Evolutionary conservation across 1,140 invertebrate species (phyloP).

Genomic region (Pantala flavescens): DNA sequence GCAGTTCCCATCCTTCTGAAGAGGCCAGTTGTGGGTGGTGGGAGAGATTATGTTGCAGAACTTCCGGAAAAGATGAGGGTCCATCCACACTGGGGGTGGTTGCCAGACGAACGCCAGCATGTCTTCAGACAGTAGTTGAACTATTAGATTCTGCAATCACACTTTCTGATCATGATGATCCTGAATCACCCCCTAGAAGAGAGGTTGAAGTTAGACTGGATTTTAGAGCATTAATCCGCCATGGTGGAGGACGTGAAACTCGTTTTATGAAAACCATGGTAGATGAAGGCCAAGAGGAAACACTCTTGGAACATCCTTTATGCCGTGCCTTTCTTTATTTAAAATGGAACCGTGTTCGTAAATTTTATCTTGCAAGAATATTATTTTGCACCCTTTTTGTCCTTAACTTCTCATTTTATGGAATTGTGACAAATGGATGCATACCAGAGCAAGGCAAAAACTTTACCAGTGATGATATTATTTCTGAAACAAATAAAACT

Average conservation of each 20-base stretch:
- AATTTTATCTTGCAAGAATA: slow-evolving; percentile 68
- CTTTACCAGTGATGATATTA: not conserved
- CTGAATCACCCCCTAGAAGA: slow-evolving; percentile 45
- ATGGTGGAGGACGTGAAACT: slow-evolving; percentile 66
- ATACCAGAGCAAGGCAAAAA: not conserved
- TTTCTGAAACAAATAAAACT: not conserved
- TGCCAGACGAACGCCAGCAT: slow-evolving; percentile 68
- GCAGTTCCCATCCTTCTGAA: slow-evolving; percentile 36
- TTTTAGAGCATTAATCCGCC: slow-evolving; percentile 64
- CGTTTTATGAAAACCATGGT: slow-evolving; percentile 71
- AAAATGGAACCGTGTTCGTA: slow-evolving; percentile 82
- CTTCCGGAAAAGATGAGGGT: slow-evolving; percentile 41
- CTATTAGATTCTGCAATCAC: slow-evolving; percentile 67
- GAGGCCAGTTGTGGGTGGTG: not conserved
- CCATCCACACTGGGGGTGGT: slow-evolving; percentile 72
- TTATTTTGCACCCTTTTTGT: slow-evolving; percentile 71
- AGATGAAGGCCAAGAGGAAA: slow-evolving; percentile 68
- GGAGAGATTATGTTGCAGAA: not conserved
- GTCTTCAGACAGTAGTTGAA: slow-evolving; percentile 60
- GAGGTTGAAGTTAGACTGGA: slow-evolving; percentile 72
- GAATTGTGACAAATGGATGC: not conserved
- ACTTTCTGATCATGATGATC: slow-evolving; percentile 57
- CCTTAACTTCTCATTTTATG: slow-evolving; percentile 28
- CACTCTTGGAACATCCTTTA: slow-evolving; percentile 63
- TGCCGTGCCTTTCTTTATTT: slow-evolving; percentile 73